These are phyloP conservation scores for Zaprionus tsacasi DNA, from an alignment of 1,140 invertebrate genomes.

Conservation along the genomic window DNA sequence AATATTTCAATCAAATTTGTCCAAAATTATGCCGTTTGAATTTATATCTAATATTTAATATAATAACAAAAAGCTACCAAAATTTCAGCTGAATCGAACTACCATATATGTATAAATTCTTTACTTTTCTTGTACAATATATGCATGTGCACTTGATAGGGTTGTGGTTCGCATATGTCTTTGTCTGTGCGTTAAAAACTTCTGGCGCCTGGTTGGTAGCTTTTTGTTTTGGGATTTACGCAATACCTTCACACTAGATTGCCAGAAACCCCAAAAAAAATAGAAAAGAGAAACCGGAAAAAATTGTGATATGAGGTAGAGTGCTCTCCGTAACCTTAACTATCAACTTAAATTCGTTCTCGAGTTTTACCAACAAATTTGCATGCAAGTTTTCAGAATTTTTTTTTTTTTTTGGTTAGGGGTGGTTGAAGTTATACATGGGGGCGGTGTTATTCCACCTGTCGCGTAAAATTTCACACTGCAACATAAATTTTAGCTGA, in stretches of 20 bases:
- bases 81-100: neutral
- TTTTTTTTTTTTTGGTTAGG: constrained; percentile 18
- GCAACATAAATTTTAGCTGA: constrained; percentile 73
- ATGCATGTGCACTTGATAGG: neutral
- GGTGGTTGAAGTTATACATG: neutral
- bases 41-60: neutral
- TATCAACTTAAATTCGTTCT: neutral
- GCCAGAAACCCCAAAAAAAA: neutral
- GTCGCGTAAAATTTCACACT: constrained; percentile 78
- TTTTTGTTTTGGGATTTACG: neutral
- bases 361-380: constrained; percentile 47
- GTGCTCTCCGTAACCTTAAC: neutral
- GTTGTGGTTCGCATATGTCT: neutral
- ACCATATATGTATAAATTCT: neutral
- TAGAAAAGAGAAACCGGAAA: neutral
- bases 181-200: neutral
- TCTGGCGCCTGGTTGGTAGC: neutral
- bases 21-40: too few relatives aligned
- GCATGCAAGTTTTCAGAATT: constrained; percentile 61
- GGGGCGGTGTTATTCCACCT: constrained; percentile 69
- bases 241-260: neutral
- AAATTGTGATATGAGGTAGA: neutral
- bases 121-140: too few relatives aligned
- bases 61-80: neutral
- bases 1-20: neutral